Base-by-base conservation (phyloP, 2,113 vertebrate genomes). In the Protomyctophum bolini region DNA sequence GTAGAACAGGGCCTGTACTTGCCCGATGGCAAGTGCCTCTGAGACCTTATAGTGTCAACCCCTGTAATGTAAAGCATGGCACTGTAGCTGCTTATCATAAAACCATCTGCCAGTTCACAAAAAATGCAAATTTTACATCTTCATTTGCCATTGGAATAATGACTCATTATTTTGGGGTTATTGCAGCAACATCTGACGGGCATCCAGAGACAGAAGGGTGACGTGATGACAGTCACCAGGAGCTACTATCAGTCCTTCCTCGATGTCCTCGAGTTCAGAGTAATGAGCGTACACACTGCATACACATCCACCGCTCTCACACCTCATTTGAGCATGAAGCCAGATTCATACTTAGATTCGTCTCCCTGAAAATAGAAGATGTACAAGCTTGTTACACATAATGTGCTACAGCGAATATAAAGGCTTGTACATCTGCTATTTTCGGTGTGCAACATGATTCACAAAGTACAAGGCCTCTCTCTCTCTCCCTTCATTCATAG, bases 241-340 rank as follows among this genome's bases (percentile, higher is more conserved):
- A 94, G 84, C 73, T 97, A 91, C 81, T 97, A 97, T 49, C 92
- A 97, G 59, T 94, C 96, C 8, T 97, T 97, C 90, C 89, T 97
- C 77, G 96, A 98, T n/a, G 92, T 98, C 72, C 93, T 97, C 86
- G 97, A 98, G 85, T 97, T 97, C 91, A 94, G 96, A 93, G 97
- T 98, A 76, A 95, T 88, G 66, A 0, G 21, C 33, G 4, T 33
- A 41, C 33, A 41, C 5, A 41, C 21, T 21, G 21, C 21, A 21
- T 21, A 21, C 21, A 21, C 21, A 21, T 21, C 2, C 21, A 21
- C 21, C 1, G 21, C 21, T 21, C 21, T 21, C 21, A 21, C 2
- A 21, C 21, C 21, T 21, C 1, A 21, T 21, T 41, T 41, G 33
- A 41, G 33, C 33, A 41, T 41, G 33, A 41, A 41, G 33, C 33